These are phyloP conservation scores for Mirza zaza DNA, from an alignment of 2,113 vertebrate genomes.

Conservation along the genomic window DNA sequence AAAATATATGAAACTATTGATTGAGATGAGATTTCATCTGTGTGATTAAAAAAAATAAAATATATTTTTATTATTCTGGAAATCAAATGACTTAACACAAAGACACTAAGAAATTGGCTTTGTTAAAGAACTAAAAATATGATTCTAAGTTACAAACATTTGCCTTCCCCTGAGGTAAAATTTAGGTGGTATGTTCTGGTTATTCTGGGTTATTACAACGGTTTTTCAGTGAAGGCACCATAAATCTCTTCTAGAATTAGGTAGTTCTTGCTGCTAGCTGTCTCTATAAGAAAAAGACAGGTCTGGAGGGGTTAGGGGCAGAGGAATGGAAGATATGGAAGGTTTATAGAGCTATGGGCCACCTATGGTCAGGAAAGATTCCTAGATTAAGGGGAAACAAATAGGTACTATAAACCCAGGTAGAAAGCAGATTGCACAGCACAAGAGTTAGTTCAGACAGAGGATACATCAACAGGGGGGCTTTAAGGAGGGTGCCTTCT, in stretches of 20 bases:
- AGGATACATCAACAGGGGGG: fast-evolving
- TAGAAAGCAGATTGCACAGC: background rate
- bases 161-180: background rate
- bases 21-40: background rate
- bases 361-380: background rate
- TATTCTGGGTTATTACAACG: background rate
- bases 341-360: background rate
- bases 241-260: background rate
- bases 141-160: background rate
- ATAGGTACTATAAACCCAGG: background rate
- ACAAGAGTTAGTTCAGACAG: background rate
- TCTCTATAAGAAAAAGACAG: background rate
- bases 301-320: background rate
- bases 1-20: constrained; percentile 1
- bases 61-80: background rate
- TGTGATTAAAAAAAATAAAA: background rate
- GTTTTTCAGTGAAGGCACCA: background rate
- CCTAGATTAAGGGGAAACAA: background rate
- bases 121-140: background rate
- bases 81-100: background rate
- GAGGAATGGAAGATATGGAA: background rate
- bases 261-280: background rate
- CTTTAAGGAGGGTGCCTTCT: background rate
- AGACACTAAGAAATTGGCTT: background rate
- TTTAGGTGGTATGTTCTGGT: background rate